A percentile compares a stretch with the other conserved stretches of the same genome.
phyloP scores from a whole-genome alignment of 2,888 invertebrate genomes.

The Thecophora atra region DNA sequence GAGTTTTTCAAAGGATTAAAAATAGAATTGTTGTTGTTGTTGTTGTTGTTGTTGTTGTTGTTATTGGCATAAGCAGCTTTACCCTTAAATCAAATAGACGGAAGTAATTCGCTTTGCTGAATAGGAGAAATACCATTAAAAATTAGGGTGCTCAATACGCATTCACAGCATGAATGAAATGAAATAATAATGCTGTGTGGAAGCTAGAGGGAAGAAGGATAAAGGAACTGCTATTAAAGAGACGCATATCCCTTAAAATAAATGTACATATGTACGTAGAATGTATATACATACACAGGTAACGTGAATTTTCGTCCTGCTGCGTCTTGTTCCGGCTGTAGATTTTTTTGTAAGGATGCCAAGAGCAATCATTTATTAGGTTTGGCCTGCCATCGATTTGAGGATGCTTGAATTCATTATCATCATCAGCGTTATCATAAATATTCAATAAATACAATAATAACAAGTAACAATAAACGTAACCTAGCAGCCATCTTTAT shows the following conservation, averaged over 20 bases:
- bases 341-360: not conserved
- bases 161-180: not conserved
- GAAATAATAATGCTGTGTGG: not conserved
- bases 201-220: too few relatives aligned
- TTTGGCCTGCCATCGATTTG: too few relatives aligned
- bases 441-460: not conserved
- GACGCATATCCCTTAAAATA: too few relatives aligned
- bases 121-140: not conserved
- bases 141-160: not conserved
- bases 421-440: not conserved
- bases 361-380: not conserved
- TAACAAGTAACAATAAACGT: not conserved
- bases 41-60: slow-evolving; percentile 1
- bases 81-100: slow-evolving; percentile 5
- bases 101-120: not conserved
- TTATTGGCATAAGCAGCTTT: not conserved
- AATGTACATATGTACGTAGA: too few relatives aligned
- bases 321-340: not conserved
- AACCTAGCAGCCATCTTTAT: not conserved
- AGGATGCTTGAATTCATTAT: too few relatives aligned
- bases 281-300: too few relatives aligned
- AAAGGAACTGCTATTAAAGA: too few relatives aligned
- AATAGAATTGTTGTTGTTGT: not conserved
- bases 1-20: not conserved
- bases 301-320: too few relatives aligned